A percentile compares a stretch with the other conserved stretches of the same genome.
phyloP scores from a whole-genome alignment of 2,113 vertebrate genomes.

The Rhagologus leucostigma region DNA sequence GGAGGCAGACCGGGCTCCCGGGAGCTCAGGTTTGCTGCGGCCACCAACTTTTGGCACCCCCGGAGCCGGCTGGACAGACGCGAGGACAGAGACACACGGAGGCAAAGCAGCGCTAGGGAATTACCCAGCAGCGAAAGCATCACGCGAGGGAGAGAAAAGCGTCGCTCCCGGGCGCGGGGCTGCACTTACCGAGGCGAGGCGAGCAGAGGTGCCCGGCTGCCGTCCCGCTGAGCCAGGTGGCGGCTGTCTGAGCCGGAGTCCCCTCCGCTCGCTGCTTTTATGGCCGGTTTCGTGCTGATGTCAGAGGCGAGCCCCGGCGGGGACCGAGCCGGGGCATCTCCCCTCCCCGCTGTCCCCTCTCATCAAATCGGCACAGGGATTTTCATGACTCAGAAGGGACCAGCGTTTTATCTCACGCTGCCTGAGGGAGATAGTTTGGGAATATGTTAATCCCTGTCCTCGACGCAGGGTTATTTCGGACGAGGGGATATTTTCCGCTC shows the following conservation, averaged over 20 bases:
- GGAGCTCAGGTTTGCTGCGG: neutral
- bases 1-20: neutral
- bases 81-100: neutral
- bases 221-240: neutral
- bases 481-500: neutral
- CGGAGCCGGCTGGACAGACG: neutral
- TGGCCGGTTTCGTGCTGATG: constrained; percentile 52
- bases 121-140: neutral
- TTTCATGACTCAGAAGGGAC: constrained; percentile 39
- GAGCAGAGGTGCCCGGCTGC: neutral
- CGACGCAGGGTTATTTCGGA: rapidly evolving
- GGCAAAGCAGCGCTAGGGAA: neutral
- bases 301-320: constrained; percentile 29
- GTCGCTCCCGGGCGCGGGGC: rapidly evolving
- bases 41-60: neutral
- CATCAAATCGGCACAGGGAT: constrained; percentile 46
- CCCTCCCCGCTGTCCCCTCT: constrained; percentile 20
- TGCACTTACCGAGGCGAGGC: constrained; percentile 28
- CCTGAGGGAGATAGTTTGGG: neutral
- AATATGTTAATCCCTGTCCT: neutral
- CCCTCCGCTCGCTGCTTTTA: constrained; percentile 41
- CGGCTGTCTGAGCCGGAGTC: neutral
- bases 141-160: neutral
- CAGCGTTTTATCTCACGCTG: neutral
- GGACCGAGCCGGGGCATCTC: constrained; percentile 49